phyloP scores from a whole-genome alignment of 2,797 vertebrate genomes.

The Miopithecus talapoin region DNA sequence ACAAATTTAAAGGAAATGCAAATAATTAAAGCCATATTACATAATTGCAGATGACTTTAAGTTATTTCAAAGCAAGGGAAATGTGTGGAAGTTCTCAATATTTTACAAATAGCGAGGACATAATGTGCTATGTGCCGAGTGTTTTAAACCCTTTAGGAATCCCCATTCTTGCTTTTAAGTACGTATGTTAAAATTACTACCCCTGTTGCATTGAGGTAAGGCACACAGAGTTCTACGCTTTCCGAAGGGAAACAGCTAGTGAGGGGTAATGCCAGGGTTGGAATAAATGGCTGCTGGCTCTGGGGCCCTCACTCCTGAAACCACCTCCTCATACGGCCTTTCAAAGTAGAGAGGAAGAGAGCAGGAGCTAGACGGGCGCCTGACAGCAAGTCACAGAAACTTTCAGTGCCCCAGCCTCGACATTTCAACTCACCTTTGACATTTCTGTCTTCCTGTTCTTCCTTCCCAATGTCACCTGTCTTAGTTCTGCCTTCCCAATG shows the following conservation, averaged over 20 bases:
- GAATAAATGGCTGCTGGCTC: background rate
- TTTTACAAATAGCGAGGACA: background rate
- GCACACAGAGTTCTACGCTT: background rate
- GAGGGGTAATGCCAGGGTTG: background rate
- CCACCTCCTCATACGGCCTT: background rate
- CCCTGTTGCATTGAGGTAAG: no score
- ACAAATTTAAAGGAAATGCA: background rate
- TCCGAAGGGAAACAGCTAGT: background rate
- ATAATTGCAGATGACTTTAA: background rate
- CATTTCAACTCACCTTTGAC: background rate
- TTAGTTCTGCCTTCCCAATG: background rate
- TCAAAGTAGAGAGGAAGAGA: background rate
- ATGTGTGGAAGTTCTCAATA: background rate
- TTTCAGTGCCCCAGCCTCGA: background rate
- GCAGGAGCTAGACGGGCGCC: background rate
- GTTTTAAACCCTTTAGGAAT: background rate
- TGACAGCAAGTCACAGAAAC: background rate
- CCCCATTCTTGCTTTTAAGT: background rate
- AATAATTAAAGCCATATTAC: background rate
- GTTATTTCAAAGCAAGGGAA: conserved; percentile 26
- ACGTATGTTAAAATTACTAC: background rate
- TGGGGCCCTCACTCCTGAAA: background rate
- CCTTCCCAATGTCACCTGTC: background rate
- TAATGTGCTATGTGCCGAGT: background rate
- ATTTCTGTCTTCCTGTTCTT: background rate